Conservation (phyloP, 37 sponge, comb jelly and placozoan genomes). For the Aplysina aerophoba region DNA sequence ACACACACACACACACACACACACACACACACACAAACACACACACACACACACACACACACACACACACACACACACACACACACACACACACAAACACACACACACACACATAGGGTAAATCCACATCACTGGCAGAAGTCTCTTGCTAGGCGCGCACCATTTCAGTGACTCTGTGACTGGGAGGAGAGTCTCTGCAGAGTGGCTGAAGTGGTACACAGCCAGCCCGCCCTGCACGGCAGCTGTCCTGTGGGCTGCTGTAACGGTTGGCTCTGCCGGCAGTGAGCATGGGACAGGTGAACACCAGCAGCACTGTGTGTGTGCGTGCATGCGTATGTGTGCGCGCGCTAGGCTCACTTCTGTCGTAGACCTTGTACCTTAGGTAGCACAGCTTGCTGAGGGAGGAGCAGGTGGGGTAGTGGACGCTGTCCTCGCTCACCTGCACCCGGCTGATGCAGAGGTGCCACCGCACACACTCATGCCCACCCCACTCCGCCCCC, state of each 20-base stretch:
- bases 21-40: too few relatives aligned
- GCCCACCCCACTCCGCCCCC: too few relatives aligned
- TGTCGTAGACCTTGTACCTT: constrained; percentile 71
- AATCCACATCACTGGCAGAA: background rate
- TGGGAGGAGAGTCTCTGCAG: background rate
- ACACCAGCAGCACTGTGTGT: background rate
- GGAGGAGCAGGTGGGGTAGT: background rate
- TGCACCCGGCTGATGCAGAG: too few relatives aligned
- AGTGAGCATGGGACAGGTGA: background rate
- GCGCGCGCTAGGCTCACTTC: constrained; percentile 31
- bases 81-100: too few relatives aligned
- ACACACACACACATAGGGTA: too few relatives aligned
- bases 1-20: too few relatives aligned
- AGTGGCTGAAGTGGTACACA: constrained; percentile 47
- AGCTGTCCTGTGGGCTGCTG: background rate
- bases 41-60: too few relatives aligned
- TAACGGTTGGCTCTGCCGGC: background rate
- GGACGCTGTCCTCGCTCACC: background rate
- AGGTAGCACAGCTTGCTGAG: constrained; percentile 54
- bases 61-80: too few relatives aligned
- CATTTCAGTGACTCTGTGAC: constrained; percentile 45
- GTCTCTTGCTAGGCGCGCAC: background rate
- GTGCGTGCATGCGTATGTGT: background rate
- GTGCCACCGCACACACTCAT: too few relatives aligned
- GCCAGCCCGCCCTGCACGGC: constrained; percentile 12